phyloP scores from a whole-genome alignment of 2,113 vertebrate species.

The Elgaria multicarinata region DNA sequence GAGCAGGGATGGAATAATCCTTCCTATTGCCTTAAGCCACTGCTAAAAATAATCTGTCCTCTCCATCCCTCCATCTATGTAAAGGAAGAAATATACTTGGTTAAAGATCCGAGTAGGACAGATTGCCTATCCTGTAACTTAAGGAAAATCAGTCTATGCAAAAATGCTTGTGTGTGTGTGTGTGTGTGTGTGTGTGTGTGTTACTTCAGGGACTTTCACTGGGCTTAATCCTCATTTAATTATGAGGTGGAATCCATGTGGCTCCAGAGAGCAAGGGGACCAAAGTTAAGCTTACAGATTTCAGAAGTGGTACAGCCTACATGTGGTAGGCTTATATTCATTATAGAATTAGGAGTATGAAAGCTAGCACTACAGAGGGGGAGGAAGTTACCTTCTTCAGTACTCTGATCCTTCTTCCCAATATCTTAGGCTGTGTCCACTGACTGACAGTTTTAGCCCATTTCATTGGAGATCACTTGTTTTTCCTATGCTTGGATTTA shows the following conservation, averaged over 20 bases:
- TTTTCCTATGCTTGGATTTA: neutral
- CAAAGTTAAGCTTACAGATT: conserved; percentile 40
- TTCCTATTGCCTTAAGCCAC: conserved; percentile 30
- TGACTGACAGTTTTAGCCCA: neutral
- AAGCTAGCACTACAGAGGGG: neutral
- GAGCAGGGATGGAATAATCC: conserved; percentile 23
- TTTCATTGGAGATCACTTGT: neutral
- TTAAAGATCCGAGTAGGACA: neutral
- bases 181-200: too few relatives aligned
- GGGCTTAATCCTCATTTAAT: neutral
- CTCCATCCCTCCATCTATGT: neutral
- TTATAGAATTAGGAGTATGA: neutral
- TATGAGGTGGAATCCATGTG: accelerated
- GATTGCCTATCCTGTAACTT: neutral
- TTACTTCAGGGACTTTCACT: neutral
- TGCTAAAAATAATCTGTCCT: conserved; percentile 38
- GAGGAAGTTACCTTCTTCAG: neutral
- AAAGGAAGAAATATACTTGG: conserved; percentile 20
- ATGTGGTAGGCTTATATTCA: neutral
- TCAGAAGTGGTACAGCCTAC: conserved; percentile 65
- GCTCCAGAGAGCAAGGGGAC: neutral
- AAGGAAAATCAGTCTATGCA: conserved; percentile 1
- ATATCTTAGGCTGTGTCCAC: neutral
- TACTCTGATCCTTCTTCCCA: neutral
- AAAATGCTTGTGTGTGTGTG: too few relatives aligned